Base-by-base conservation (phyloP, 2,113 vertebrate species). In the Mobula hypostoma region DNA sequence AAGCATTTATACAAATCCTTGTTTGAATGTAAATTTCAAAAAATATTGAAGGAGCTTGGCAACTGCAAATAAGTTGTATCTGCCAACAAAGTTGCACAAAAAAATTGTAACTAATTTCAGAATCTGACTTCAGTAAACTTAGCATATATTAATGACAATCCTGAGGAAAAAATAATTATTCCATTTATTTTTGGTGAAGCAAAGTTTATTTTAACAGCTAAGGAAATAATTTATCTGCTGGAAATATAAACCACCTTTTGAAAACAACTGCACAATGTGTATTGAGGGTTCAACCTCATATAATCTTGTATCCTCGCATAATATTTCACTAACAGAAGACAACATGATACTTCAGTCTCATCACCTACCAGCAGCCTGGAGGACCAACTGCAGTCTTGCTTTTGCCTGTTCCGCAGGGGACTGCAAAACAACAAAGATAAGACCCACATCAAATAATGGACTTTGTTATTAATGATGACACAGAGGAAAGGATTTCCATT, bases 401-500 rank as follows among this genome's bases (percentile, higher is more conserved):
- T 99, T 99, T 95, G 98, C 98, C 95, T 99, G 98, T 94, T 99
- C 98, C 74, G 98, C 97, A 94, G 98, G 98, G 94, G 98, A 98
- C 99, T 99, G 96, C 63, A 95, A 96, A 95, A 95, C 94, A 97
- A 96, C 95, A 94, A 95, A 95, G 56, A 58, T 27, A 80, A 72
- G 74, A 76, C 40, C 19, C 70, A 76, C 91, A 76, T 93, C 91
- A 74, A 56, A 27, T 91, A 93, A 93, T 56, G 40, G 91, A 74
- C 72, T 72, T 93, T 32, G 72, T 40, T 93, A 91, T 93, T 93
- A 93, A 74, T 93, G 91, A 93, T 93, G 91, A 93, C 32, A 93
- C 36, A 56, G 66, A 40, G 68, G 36, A 74, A 93, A 40, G 40
- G 91, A 93, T 93, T 93, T 93, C 27, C 91, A 93, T 93, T 93